Percentiles rank a stretch among this genome's conserved stretches.
Conservation (phyloP, 23 tunicate genomes). For the Styela plicata region DNA sequence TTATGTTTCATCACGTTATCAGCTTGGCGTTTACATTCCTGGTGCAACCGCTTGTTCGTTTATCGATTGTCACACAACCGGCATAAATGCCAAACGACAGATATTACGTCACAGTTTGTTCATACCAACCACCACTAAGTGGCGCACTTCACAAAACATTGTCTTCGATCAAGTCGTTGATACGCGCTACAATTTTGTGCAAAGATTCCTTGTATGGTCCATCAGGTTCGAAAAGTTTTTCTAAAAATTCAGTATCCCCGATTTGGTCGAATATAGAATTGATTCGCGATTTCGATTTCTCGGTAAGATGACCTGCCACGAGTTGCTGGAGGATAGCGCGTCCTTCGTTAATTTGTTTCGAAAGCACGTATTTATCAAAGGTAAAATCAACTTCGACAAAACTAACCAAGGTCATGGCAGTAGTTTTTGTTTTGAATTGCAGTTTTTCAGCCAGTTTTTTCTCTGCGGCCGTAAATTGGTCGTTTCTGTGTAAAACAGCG, state of each 20-base stretch:
- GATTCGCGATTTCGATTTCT: slow-evolving; percentile 60
- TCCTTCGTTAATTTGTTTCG: slow-evolving; percentile 74
- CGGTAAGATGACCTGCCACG: slow-evolving; percentile 58
- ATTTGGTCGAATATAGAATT: slow-evolving; percentile 71
- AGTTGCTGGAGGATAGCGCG: slow-evolving; percentile 66
- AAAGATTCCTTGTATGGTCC: slow-evolving; percentile 50
- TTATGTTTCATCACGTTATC: too few species aligned
- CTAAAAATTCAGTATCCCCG: slow-evolving; percentile 85
- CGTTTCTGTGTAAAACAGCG: slow-evolving; percentile 61
- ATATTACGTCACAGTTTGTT: neutral
- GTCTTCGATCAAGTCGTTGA: slow-evolving; percentile 59
- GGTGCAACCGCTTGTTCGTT: too few species aligned
- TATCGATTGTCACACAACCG: too few species aligned
- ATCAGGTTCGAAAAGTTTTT: slow-evolving; percentile 55
- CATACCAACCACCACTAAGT: neutral
- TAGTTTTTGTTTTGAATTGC: slow-evolving; percentile 54
- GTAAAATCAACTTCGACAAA: slow-evolving; percentile 87
- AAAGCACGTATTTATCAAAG: slow-evolving; percentile 75
- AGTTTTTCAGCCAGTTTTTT: slow-evolving; percentile 44
- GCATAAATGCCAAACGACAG: too few species aligned
- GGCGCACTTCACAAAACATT: slow-evolving; percentile 43
- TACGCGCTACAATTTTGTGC: slow-evolving; percentile 34
- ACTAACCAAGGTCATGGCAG: slow-evolving; percentile 83
- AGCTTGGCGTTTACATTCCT: too few species aligned
- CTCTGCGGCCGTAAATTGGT: slow-evolving; percentile 55